Base-by-base conservation (phyloP, 2,113 vertebrate genomes). In the Willisornis vidua region DNA sequence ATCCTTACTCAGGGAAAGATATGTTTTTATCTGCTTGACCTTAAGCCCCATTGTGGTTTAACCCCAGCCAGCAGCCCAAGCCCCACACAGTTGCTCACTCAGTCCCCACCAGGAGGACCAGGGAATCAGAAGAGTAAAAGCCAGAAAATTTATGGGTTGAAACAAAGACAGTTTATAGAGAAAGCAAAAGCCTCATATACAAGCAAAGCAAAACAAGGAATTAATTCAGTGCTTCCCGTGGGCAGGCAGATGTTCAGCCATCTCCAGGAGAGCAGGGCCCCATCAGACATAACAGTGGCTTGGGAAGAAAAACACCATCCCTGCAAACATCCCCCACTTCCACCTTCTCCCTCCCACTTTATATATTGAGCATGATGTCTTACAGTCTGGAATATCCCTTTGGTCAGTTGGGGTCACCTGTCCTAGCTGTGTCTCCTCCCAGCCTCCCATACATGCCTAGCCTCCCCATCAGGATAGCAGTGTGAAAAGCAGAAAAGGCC, bases 281-380 rank as follows among this genome's bases (percentile, higher is more conserved):
- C 17, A 19, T 31, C 35, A 37, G 1, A 1, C 5, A 5, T 9
- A 72, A 3, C 0, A 0, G 15, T 41, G 19, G 33, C 1, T 1
- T 9, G 23, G 19, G 45, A 45, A 66, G 22, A 45, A 26, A 89
- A 67, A 67, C 1, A 1, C 9, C 31, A 31, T 29, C 12, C 19
- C 7, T 20, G 7, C 37, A 52, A n/a, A 67, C 5, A 1, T 29
- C 5, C 8, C 19, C 52, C 3, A 7, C 19, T 59, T 46, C 28
- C 28, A 8, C 33, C 5, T 59, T 46, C 29, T n/a, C 39, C 28
- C 3, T 10, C 26, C 5, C 5, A 1, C 3, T 59, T 81, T 39
- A 24, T 17, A 20, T 2, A 1, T 5, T 52, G 23, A 37, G 25
- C 6, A 39, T 14, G 46, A 0, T 54, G 6, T 2, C 46, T 14